A percentile compares a stretch with the other conserved stretches of the same genome.
These are phyloP conservation scores for Porites cylindrica DNA, from an alignment of 92 coral and sea anemone genomes.

Conservation along the genomic window DNA sequence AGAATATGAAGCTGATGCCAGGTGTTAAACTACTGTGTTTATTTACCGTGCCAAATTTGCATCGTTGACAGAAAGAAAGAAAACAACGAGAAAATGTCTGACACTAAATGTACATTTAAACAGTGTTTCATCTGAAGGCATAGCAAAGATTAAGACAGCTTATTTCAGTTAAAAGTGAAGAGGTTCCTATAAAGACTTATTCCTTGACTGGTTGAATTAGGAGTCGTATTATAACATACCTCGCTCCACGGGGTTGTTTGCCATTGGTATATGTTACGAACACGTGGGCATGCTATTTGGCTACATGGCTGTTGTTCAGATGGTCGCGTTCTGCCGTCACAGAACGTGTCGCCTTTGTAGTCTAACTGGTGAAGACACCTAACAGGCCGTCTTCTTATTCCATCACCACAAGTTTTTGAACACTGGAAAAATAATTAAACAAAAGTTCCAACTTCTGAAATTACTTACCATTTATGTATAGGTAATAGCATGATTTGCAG, in stretches of 20 bases:
- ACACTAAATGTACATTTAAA: not conserved
- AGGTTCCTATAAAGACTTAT: not conserved
- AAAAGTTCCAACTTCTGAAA: not conserved
- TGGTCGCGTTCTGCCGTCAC: conserved; percentile 78
- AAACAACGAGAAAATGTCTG: not conserved
- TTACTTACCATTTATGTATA: not conserved
- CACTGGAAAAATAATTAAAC: conserved; percentile 61
- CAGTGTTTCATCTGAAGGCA: not conserved
- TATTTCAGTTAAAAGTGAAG: too few species aligned
- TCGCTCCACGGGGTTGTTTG: conserved; percentile 82
- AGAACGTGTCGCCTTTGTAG: conserved; percentile 70
- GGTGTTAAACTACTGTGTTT: too few species aligned
- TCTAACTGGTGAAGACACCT: conserved; percentile 76
- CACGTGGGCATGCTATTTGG: conserved; percentile 57
- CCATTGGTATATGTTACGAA: conserved; percentile 75
- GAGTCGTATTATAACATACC: conserved; percentile 56
- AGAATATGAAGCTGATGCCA: too few species aligned
- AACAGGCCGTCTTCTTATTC: conserved; percentile 71
- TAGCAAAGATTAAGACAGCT: too few species aligned
- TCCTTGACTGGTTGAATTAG: not conserved
- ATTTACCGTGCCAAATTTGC: too few species aligned
- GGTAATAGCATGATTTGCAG: too few species aligned
- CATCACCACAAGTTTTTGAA: conserved; percentile 91
- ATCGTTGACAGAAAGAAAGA: not conserved
- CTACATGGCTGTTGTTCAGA: conserved; percentile 66